A percentile compares a stretch with the other conserved stretches of the same genome.
Conservation (phyloP, 2,797 vertebrate genomes). For the Spinus olivaceus region DNA sequence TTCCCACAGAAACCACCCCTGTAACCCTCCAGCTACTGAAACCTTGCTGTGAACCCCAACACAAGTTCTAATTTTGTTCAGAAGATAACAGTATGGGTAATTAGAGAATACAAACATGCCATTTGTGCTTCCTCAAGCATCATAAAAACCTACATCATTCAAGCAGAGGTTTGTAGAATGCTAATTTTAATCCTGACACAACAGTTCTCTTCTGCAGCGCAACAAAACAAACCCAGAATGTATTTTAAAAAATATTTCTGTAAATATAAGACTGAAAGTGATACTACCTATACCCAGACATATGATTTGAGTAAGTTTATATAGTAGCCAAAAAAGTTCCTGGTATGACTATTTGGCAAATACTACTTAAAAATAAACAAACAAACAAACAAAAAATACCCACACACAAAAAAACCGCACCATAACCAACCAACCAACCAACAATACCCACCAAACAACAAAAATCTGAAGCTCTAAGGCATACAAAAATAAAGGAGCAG, state of each 20-base stretch:
- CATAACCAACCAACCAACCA: not conserved
- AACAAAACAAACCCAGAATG: not conserved
- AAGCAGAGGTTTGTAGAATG: not conserved
- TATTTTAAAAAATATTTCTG: not conserved
- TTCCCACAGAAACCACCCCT: not conserved
- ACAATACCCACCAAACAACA: not conserved
- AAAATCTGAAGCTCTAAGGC: not conserved
- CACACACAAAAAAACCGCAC: too few relatives aligned
- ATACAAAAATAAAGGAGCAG: not conserved
- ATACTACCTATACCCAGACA: not conserved
- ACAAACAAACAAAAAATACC: too few relatives aligned
- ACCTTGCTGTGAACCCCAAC: fast-evolving
- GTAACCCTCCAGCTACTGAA: fast-evolving
- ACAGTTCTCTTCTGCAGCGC: not conserved
- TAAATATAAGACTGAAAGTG: not conserved
- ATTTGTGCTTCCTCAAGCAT: not conserved
- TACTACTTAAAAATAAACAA: not conserved
- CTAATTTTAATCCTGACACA: not conserved
- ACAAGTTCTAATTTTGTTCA: not conserved
- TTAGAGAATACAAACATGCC: not conserved
- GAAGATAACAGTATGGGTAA: not conserved
- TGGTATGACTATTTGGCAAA: not conserved
- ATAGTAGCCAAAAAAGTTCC: not conserved
- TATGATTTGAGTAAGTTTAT: not conserved
- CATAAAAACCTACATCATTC: not conserved